Percentiles rank a stretch among this genome's conserved stretches.
Conservation (phyloP, 2,113 vertebrate species). For the Mustela lutreola region DNA sequence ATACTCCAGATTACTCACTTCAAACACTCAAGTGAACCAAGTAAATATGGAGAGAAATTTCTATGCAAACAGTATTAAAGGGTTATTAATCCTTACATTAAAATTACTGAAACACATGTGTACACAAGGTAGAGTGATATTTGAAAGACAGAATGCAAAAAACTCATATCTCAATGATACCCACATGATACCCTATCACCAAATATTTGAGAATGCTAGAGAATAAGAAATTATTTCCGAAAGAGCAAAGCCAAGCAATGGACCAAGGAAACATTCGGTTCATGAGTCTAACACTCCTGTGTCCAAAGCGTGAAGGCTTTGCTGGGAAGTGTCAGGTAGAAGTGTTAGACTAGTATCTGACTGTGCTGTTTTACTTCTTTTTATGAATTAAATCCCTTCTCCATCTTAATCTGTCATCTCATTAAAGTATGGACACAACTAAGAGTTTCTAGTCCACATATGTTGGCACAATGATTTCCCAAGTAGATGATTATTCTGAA, state of each 20-base stretch:
- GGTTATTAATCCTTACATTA: not conserved
- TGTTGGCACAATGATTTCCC: not conserved
- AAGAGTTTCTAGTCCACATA: not conserved
- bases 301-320: not conserved
- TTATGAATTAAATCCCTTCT: not conserved
- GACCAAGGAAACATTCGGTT: not conserved
- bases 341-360: not conserved
- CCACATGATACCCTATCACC: not conserved
- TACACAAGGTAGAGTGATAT: not conserved
- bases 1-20: not conserved
- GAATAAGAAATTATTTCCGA: not conserved
- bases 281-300: not conserved
- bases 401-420: not conserved
- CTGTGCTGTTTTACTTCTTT: not conserved
- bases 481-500: not conserved
- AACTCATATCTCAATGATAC: not conserved
- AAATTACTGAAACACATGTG: not conserved
- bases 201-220: not conserved
- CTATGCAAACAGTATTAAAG: not conserved
- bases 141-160: not conserved
- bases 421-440: not conserved
- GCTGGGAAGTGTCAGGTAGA: not conserved
- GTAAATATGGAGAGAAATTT: conserved; percentile 10
- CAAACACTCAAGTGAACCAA: not conserved
- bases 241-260: not conserved